Conservation (phyloP, 92 coral and sea anemone species). For the Zoanthus gigantus region DNA sequence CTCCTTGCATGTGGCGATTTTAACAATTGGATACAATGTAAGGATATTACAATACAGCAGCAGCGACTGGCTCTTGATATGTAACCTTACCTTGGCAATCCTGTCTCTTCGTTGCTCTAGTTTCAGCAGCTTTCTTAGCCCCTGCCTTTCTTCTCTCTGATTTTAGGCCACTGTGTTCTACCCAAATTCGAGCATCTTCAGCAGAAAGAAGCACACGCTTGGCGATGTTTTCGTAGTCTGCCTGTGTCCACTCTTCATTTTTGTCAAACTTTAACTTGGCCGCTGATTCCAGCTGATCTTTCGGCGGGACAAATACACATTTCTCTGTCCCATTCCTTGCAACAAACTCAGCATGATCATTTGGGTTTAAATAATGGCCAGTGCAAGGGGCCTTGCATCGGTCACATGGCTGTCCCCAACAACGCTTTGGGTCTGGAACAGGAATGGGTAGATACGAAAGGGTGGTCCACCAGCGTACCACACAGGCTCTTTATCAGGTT, state of each 20-base stretch:
- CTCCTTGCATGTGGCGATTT: slow-evolving; percentile 45
- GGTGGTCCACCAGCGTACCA: background rate
- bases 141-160: slow-evolving; percentile 60
- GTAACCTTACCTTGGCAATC: slow-evolving; percentile 47
- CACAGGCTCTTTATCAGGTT: background rate
- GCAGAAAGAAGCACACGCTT: slow-evolving; percentile 52
- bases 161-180: slow-evolving; percentile 37
- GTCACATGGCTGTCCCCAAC: slow-evolving; percentile 52
- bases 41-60: slow-evolving; percentile 44
- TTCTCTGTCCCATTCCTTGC: slow-evolving; percentile 35
- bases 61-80: slow-evolving; percentile 39
- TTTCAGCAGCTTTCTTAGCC: slow-evolving; percentile 60
- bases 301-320: slow-evolving; percentile 39
- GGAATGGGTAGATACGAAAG: slow-evolving; percentile 36
- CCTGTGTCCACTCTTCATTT: slow-evolving; percentile 52
- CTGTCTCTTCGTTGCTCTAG: slow-evolving; percentile 49
- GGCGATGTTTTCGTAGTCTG: slow-evolving; percentile 46
- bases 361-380: slow-evolving; percentile 52
- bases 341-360: slow-evolving; percentile 33
- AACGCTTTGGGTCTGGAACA: slow-evolving; percentile 48
- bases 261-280: slow-evolving; percentile 48
- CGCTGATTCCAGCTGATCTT: slow-evolving; percentile 46
- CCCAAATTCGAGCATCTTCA: slow-evolving; percentile 58
- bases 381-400: slow-evolving; percentile 46
- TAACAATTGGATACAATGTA: slow-evolving; percentile 40